Evolutionary conservation across 2,888 invertebrate genomes (phyloP), one percentile per base, ranked within the genome.

Genomic region (Andrena haemorrhoa): DNA sequence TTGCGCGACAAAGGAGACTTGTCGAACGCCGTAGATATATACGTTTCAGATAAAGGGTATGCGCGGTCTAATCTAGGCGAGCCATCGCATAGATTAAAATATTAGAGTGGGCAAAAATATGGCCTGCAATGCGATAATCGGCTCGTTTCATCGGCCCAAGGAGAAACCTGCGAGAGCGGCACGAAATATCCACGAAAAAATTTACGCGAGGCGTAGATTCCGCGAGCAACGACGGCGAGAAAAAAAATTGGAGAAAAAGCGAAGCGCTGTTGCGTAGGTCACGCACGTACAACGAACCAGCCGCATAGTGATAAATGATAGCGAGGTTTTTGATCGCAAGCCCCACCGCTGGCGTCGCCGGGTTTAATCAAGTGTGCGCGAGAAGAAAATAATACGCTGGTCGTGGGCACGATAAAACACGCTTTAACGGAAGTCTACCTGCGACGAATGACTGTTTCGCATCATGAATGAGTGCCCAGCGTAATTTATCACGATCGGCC

Each of bases 261-360:
- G 35, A 73, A 29, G 29, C 31, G 4, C 47, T 41, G 63, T 85
- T 81, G 79, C 85, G 79, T 83, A 83, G 85, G 85, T 85, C 86
- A 81, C 83, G 83, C 70, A 83, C 81, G 85, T 83, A 66, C 83
- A 71, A 70, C 85, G 85, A 83, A 83, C 83, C 73, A 66, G 66
- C 33, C 64, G 75, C 56, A 64, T 56, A 77, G 83, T 78, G 82
- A 86, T 83, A 83, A 85, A 83, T 80, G 79, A 85, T 79, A 82
- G 79, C 84, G 79, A 84, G 85, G 84, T 85, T 85, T 85, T 85
- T 85, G 84, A 84, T 79, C 84, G 81, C 85, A 7, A 60, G 12
- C 78, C 82, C 79, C 79, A 53, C 79, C 61, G 60, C 31, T 47
- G 49, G 49, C 4, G 49, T 35, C 61, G 41, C n/a, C 56, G 75